These are phyloP conservation scores for Ischnura elegans DNA, from an alignment of 2,888 invertebrate genomes.

Conservation along the genomic window DNA sequence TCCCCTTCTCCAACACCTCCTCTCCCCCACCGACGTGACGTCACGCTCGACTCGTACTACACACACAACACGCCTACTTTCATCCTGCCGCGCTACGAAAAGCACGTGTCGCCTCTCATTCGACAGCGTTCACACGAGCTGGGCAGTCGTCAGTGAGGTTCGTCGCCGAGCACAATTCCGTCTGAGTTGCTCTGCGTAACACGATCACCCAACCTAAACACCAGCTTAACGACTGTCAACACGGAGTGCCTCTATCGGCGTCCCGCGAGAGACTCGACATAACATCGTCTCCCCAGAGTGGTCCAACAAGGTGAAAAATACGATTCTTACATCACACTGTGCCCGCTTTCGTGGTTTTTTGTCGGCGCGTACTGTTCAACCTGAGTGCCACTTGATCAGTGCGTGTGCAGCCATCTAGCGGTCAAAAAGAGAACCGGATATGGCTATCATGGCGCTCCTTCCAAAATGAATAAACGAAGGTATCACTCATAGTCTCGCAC, in stretches of 20 bases:
- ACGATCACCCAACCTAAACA: background rate
- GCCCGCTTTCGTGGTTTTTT: background rate
- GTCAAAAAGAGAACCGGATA: background rate
- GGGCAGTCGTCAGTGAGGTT: background rate
- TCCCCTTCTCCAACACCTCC: background rate
- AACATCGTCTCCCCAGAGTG: background rate
- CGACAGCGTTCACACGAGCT: background rate
- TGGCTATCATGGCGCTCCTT: background rate
- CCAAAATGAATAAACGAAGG: background rate
- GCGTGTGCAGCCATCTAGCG: background rate
- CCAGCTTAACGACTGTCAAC: background rate
- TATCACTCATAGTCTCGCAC: no score
- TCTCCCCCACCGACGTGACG: background rate
- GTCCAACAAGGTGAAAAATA: background rate
- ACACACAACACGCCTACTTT: slow-evolving; percentile 39
- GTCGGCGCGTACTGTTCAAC: background rate
- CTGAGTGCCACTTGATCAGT: background rate
- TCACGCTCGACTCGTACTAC: slow-evolving; percentile 31
- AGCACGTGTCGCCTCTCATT: slow-evolving; percentile 13
- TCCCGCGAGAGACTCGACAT: background rate
- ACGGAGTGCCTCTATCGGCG: background rate
- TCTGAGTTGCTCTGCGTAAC: background rate
- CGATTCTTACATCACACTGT: background rate
- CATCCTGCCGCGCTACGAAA: background rate
- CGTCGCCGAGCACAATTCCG: no score